Base-by-base conservation (phyloP, 2,888 invertebrate genomes). In the Troglohyphantes excavatus region DNA sequence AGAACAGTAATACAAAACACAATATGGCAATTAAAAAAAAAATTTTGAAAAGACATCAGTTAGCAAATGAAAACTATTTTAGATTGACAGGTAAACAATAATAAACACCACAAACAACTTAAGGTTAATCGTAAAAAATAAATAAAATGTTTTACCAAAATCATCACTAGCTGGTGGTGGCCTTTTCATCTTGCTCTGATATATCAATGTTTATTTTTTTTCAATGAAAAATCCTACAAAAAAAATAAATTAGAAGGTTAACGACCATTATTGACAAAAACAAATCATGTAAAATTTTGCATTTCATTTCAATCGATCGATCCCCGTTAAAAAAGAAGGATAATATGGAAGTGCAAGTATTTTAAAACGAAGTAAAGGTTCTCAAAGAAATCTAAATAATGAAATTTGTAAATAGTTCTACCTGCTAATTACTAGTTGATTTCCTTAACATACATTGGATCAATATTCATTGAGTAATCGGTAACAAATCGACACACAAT, bases 121-220 rank as follows among this genome's bases (percentile, higher is more conserved):
- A 3, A n/a, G 7, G 7, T 17, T 17, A 13, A 59, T 59, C 7
- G 9, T 23, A 21, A 63, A 2, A 23, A 23, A 23, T 26, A 63
- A 11, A 63, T 26, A 11, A 63, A 21, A 63, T 26, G n/a, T 63
- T 26, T 63, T 63, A 86, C 78, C 70, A 21, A 39, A 7, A 23
- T 76, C 82, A 46, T 89, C 88, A 13, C 19, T 59, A 63, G n/a
- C 82, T 61, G 82, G 88, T 27, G 79, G 87, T 27, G 88, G 88
- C 13, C 88, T 75, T 27, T 89, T 89, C 88, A 89, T 88, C n/a
- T 2, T 86, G 29, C 13, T 26, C 21, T 27, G 13, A 59, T n/a
- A 27, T n/a, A 17, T 19, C 21, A 65, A 9, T 43, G 26, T 19
- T 65, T 26, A 21, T 43, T 26, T n/a, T 11, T 59, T 53, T 70